Percentiles rank a stretch among this genome's conserved stretches.
Conservation (phyloP, 2,113 vertebrate species). For the Malurus melanocephalus region DNA sequence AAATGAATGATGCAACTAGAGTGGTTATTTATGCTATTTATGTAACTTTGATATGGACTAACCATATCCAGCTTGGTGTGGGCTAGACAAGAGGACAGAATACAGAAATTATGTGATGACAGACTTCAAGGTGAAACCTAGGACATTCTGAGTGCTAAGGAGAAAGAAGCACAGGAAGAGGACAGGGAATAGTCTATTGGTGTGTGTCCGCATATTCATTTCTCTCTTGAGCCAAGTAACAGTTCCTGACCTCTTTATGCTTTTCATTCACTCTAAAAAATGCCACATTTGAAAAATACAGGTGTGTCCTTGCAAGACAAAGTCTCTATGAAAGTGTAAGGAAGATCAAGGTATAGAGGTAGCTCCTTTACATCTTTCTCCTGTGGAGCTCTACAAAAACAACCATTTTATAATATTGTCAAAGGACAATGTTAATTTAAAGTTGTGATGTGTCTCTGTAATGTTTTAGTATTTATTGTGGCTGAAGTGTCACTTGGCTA, state of each 20-base stretch:
- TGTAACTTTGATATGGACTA: background rate
- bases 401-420: background rate
- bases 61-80: background rate
- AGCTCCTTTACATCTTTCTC: background rate
- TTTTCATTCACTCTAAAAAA: background rate
- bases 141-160: background rate
- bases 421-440: background rate
- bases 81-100: background rate
- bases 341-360: background rate
- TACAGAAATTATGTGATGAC: background rate
- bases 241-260: background rate
- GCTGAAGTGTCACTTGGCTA: background rate
- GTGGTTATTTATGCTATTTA: background rate
- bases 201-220: background rate
- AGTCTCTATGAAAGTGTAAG: background rate
- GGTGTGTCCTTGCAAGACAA: background rate
- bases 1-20: background rate
- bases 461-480: background rate
- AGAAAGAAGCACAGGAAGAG: background rate
- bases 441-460: background rate
- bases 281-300: background rate
- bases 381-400: background rate
- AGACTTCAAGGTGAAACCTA: background rate
- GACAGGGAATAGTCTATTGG: background rate
- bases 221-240: background rate